Percentiles rank a stretch among this genome's conserved stretches.
Evolutionary conservation across 53 echinoderm and acorn worm species (phyloP).

Genomic region (Temnopleurus reevesii): DNA sequence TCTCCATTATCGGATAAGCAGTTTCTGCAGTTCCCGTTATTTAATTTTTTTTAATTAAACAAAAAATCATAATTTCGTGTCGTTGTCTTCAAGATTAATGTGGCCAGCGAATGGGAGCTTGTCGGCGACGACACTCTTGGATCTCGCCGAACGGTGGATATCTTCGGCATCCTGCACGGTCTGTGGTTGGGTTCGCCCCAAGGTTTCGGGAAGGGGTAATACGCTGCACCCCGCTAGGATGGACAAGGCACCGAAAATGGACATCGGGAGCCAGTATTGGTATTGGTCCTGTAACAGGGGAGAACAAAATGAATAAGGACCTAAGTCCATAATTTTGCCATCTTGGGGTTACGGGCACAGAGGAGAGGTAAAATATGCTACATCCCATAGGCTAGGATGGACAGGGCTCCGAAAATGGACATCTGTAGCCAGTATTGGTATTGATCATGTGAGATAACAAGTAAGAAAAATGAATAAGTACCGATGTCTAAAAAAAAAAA

Average conservation of each 20-base stretch:
- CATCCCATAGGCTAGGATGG: constrained; percentile 76
- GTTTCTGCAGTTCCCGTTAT: no score
- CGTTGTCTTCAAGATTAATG: constrained; percentile 33
- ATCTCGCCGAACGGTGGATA: neutral
- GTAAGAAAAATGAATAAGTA: no score
- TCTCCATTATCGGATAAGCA: no score
- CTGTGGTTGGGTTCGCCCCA: constrained; percentile 74
- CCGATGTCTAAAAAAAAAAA: no score
- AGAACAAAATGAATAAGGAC: no score
- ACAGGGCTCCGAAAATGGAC: constrained; percentile 74
- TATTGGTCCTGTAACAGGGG: constrained; percentile 21
- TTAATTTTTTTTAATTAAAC: no score
- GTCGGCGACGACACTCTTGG: neutral
- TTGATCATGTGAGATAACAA: no score
- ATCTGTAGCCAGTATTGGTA: constrained; percentile 61
- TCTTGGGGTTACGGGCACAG: no score
- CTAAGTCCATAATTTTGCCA: no score
- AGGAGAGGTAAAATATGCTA: no score
- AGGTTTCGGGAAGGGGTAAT: constrained; percentile 77
- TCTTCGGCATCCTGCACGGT: constrained; percentile 63
- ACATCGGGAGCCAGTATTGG: constrained; percentile 62
- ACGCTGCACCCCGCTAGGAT: constrained; percentile 71
- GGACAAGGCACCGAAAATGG: constrained; percentile 75
- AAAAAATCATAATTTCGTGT: constrained; percentile 33
- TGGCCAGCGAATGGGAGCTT: constrained; percentile 9